Conservation (phyloP, 2,888 invertebrate genomes). For the Byasa hedistus region DNA sequence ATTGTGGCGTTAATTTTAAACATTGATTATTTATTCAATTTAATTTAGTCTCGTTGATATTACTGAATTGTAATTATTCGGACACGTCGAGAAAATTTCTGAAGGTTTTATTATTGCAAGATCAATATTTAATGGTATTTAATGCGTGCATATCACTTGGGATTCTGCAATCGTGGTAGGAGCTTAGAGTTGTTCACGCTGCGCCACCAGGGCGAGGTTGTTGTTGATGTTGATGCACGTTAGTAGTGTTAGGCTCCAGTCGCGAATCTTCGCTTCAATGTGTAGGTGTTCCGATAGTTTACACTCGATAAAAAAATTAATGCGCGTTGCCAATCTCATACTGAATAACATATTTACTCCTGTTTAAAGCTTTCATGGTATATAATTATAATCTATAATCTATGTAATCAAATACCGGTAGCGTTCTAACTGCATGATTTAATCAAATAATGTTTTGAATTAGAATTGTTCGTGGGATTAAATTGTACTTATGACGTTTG, state of each 20-base stretch:
- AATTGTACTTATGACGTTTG: constrained; percentile 68
- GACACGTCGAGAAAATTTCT: constrained; percentile 35
- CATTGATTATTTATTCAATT: constrained; percentile 1
- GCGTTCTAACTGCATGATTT: constrained; percentile 46
- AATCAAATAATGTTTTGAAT: constrained; percentile 46
- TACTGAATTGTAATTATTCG: not conserved
- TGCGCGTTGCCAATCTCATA: constrained; percentile 1
- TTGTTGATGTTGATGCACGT: constrained; percentile 64
- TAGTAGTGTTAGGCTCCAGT: constrained; percentile 49
- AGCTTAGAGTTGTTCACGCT: constrained; percentile 35
- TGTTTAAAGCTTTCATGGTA: constrained; percentile 59
- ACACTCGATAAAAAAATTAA: constrained; percentile 39
- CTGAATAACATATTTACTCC: constrained; percentile 59
- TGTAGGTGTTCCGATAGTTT: constrained; percentile 71
- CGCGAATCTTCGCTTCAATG: constrained; percentile 57
- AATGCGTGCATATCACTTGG: constrained; percentile 62
- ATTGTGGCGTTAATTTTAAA: not conserved
- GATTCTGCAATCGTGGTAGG: constrained; percentile 66
- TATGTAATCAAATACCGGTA: constrained; percentile 35
- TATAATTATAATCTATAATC: constrained; percentile 47
- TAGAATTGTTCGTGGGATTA: constrained; percentile 54
- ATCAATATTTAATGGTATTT: constrained; percentile 41
- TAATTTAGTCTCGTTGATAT: not conserved
- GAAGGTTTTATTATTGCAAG: constrained; percentile 51
- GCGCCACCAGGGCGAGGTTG: constrained; percentile 22